Conservation (phyloP, 2,888 invertebrate genomes). For the Lasioglossum pauxillum region DNA sequence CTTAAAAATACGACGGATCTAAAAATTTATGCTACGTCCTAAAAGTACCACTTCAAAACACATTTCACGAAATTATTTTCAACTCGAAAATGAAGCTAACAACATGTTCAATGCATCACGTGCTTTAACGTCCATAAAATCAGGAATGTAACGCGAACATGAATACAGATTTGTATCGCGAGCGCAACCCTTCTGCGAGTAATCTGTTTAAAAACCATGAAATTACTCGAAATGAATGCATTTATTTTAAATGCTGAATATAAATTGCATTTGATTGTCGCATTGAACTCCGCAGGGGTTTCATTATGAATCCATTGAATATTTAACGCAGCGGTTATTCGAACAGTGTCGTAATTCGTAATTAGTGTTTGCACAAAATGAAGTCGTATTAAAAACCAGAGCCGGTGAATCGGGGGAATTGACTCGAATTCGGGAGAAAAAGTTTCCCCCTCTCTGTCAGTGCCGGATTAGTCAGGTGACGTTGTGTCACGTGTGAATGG, state of each 20-base stretch:
- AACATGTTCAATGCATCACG: not conserved
- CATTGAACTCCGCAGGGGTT: not conserved
- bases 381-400: not conserved
- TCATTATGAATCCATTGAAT: not conserved
- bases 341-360: not conserved
- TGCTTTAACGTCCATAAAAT: not conserved
- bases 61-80: not conserved
- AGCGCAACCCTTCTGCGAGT: not conserved
- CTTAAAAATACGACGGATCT: no score
- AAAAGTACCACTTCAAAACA: not conserved
- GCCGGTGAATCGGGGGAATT: no score
- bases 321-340: not conserved
- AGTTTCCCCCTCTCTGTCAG: no score
- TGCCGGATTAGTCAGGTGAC: no score
- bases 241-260: not conserved
- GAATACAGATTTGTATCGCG: not conserved
- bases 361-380: not conserved
- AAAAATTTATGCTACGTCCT: no score
- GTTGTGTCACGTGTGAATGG: no score
- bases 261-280: not conserved
- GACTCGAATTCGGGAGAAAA: no score
- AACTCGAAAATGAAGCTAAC: not conserved
- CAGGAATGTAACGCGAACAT: not conserved
- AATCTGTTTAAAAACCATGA: not conserved
- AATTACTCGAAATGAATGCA: not conserved